Conservation (phyloP, 2,888 invertebrate genomes). For the Creontiades dilutus region DNA sequence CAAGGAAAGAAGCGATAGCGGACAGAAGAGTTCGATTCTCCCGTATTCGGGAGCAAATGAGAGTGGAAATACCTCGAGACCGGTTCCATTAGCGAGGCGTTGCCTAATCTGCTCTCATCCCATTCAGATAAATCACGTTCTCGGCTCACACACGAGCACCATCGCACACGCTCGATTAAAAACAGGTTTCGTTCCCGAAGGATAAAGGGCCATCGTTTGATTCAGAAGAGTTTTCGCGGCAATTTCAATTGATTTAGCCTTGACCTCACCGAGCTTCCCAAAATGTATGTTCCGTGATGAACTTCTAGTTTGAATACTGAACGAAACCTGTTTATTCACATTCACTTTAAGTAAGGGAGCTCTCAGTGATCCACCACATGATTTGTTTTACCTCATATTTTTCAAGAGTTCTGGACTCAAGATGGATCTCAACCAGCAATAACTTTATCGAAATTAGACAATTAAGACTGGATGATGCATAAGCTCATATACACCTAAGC, state of each 20-base stretch:
- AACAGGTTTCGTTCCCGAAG: constrained; percentile 36
- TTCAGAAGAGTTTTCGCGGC: neutral
- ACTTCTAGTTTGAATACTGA: neutral
- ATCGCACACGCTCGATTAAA: neutral
- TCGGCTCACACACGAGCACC: neutral
- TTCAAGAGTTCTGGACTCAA: too few species aligned
- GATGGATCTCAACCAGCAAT: too few species aligned
- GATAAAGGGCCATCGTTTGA: neutral
- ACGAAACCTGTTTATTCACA: too few species aligned
- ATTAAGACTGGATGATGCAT: too few species aligned
- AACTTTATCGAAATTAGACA: too few species aligned
- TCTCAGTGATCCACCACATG: too few species aligned
- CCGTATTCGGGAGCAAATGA: constrained; percentile 3
- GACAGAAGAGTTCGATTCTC: neutral
- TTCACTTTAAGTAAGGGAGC: too few species aligned
- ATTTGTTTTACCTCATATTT: too few species aligned
- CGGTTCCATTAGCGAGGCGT: constrained; percentile 3
- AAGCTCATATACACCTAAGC: too few species aligned
- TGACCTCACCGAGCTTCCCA: neutral
- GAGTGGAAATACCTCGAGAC: constrained; percentile 28
- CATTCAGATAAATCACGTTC: constrained; percentile 25
- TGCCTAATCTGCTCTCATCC: constrained; percentile 15
- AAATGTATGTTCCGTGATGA: neutral
- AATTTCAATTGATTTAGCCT: neutral
- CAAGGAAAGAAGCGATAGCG: neutral